Evolutionary conservation across 2,113 vertebrate species (phyloP).

Genomic region (Cercopithecus mona): DNA sequence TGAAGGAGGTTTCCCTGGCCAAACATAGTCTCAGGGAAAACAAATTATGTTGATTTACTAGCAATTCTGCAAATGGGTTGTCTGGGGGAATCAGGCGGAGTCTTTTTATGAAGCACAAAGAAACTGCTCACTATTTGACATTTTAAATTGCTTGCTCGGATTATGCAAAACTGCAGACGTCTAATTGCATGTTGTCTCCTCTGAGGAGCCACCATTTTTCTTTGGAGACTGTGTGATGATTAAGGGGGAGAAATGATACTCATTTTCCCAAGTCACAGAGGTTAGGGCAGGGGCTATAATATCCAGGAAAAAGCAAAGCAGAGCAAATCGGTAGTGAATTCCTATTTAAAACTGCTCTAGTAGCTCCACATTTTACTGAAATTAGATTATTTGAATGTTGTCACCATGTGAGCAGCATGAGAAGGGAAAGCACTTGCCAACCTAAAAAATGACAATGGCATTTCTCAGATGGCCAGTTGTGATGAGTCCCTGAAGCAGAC

Average conservation of each 20-base stretch:
- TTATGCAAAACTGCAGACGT: slow-evolving; percentile 47
- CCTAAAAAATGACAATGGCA: neutral
- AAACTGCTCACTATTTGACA: slow-evolving; percentile 58
- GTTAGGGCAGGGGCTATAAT: neutral
- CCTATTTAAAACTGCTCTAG: neutral
- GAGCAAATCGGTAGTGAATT: neutral
- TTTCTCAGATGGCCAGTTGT: neutral
- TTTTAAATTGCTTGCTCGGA: slow-evolving; percentile 68
- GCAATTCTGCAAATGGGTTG: slow-evolving; percentile 69
- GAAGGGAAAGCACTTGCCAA: neutral
- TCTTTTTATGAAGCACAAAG: slow-evolving; percentile 60
- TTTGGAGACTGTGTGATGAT: slow-evolving; percentile 47
- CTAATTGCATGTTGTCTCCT: slow-evolving; percentile 43
- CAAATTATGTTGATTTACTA: slow-evolving; percentile 78
- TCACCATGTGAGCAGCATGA: neutral
- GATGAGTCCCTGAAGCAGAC: neutral
- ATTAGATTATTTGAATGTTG: neutral
- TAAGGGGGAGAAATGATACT: slow-evolving; percentile 16
- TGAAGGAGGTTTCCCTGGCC: slow-evolving; percentile 60
- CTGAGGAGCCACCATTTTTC: slow-evolving; percentile 35
- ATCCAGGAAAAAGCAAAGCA: neutral
- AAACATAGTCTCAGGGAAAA: slow-evolving; percentile 64
- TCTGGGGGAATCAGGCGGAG: slow-evolving; percentile 44
- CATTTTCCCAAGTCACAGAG: neutral
- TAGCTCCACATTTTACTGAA: neutral